Evolutionary conservation across 2,888 invertebrate genomes (phyloP), one percentile per base, ranked within the genome.

Genomic region (Acanthoscelides obtectus): DNA sequence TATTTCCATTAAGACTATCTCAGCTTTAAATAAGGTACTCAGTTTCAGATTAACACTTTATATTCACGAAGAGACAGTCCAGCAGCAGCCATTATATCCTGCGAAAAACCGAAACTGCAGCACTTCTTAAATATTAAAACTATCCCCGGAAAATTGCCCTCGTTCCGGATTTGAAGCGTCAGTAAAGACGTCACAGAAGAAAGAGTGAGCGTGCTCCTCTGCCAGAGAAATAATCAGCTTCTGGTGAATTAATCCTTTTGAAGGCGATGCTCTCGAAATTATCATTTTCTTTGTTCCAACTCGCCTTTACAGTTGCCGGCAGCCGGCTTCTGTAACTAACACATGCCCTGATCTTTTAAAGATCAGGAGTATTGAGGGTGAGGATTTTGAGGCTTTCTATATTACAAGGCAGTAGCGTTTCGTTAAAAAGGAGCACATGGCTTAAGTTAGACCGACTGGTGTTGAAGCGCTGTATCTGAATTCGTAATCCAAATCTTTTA

Each of bases 321-420:
- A 20, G 4, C 20, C 66, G 80, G 77, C 77, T 77, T 76, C 81
- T 82, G 82, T 79, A 81, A 81, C 81, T 81, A 83, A 82, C 82
- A 81, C 82, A 81, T 80, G 80, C 80, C 66, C 80, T 80, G 81
- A 82, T 82, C 82, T 83, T 82, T 81, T 78, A 83, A 82, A 83
- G 83, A 83, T 83, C 82, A 81, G 80, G 76, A 78, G 82, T 82
- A 82, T 82, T 82, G 81, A 81, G 79, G 79, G 69, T 64, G 63
- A 17, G 22, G 64, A 20, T 21, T 20, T 22, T 17, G 64, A 22
- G 22, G 66, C 20, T 20, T 3, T 12, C 66, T 66, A 20, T 20
- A 17, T 12, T 12, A 22, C 21, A 4, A 20, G 67, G 27, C 74
- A 74, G 70, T 5, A 70, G 72, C 74, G 74, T 45, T 20, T 17